phyloP scores from a whole-genome alignment of 2,888 invertebrate species.

The Thera obeliscata region DNA sequence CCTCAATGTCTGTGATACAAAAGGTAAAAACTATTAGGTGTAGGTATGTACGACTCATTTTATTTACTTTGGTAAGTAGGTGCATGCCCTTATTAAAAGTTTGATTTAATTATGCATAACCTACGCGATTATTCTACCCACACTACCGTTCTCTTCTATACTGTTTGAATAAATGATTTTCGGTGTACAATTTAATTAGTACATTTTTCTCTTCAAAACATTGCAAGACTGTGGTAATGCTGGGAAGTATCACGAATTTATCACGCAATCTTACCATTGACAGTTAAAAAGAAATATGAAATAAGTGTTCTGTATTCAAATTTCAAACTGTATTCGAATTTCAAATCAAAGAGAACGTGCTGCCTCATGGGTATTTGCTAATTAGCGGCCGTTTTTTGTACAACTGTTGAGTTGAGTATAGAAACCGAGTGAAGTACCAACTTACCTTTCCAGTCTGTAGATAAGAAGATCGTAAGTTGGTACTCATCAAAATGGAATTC shows the following conservation, averaged over 20 bases:
- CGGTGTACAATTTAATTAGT: background rate
- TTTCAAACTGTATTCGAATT: slow-evolving; percentile 4
- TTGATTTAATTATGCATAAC: too few relatives aligned
- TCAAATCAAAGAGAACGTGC: slow-evolving; percentile 11
- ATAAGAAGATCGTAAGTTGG: slow-evolving; percentile 15
- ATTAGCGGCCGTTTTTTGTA: slow-evolving; percentile 2
- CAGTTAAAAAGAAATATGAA: slow-evolving; percentile 14
- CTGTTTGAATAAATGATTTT: background rate
- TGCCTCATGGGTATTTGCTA: slow-evolving; percentile 9
- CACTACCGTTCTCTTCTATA: too few relatives aligned
- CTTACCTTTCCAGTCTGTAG: background rate
- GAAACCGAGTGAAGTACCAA: slow-evolving; percentile 2
- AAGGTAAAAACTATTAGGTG: too few relatives aligned
- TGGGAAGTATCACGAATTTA: background rate
- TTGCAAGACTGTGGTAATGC: background rate
- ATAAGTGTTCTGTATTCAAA: background rate
- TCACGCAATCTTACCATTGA: background rate
- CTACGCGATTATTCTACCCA: too few relatives aligned
- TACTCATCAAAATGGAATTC: slow-evolving; percentile 18
- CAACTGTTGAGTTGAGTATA: background rate
- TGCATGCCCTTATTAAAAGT: too few relatives aligned
- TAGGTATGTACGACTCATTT: too few relatives aligned
- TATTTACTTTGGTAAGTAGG: too few relatives aligned
- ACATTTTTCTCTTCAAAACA: background rate
- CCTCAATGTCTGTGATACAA: too few relatives aligned